phyloP scores from a whole-genome alignment of 2,797 vertebrate species.

The Esox lucius region DNA sequence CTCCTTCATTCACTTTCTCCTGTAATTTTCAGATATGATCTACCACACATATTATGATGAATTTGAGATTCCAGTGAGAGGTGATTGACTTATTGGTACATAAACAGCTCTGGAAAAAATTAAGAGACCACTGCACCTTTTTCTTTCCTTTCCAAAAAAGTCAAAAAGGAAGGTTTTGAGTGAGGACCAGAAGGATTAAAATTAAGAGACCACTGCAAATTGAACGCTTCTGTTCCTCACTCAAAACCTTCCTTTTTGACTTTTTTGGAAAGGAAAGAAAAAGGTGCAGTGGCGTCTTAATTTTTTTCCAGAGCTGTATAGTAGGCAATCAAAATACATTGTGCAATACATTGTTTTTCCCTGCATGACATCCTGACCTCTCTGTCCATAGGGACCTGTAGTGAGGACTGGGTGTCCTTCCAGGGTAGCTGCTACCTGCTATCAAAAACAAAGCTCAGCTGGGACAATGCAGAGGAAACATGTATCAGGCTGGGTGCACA shows the following conservation, averaged over 20 bases:
- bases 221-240: too few species aligned
- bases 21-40: not conserved
- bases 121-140: too few species aligned
- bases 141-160: too few species aligned
- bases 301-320: too few species aligned
- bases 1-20: not conserved
- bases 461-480: conserved; percentile 57
- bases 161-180: too few species aligned
- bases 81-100: conserved; percentile 31
- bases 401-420: conserved; percentile 59
- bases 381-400: conserved; percentile 56
- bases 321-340: not conserved
- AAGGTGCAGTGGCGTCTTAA: too few species aligned
- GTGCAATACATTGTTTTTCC: not conserved
- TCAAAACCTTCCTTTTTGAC: too few species aligned
- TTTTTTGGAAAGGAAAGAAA: too few species aligned
- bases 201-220: too few species aligned
- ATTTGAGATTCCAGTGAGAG: conserved; percentile 38
- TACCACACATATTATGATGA: not conserved
- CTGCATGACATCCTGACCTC: not conserved
- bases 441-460: conserved; percentile 36
- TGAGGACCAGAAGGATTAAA: too few species aligned
- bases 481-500: conserved; percentile 52
- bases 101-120: too few species aligned
- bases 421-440: conserved; percentile 63